Evolutionary conservation across 2,797 vertebrate genomes (phyloP), one percentile per base, ranked within the genome.

Genomic region (Corythornis leucogaster): DNA sequence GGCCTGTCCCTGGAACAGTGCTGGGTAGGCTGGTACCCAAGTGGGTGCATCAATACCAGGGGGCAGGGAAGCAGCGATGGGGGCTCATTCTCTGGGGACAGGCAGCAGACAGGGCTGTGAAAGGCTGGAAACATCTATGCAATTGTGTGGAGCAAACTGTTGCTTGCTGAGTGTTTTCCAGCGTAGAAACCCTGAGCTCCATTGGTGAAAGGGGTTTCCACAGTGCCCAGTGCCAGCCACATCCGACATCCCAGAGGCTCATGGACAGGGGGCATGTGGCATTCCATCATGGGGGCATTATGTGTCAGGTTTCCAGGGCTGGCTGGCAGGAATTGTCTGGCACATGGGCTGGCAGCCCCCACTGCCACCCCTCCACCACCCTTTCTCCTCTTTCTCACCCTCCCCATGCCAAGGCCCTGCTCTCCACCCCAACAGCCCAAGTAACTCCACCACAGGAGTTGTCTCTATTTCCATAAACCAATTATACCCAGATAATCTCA

Each of bases 401-500:
- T 2, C 9, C 6, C 25, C 19, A 9, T 19, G 25, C 63, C 79
- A 26, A 64, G 38, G 75, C 45, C 61, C 42, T 1, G 0, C 35
- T 38, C 30, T 18, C 51, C 2, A 1, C 53, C 57, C 84, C 8
- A 0, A 8, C 53, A 77, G 81, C 70, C 78, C 8, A 15, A 75
- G 61, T 50, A 74, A 73, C 68, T 80, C 58, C 74, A 16, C 38
- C 0, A 3, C 55, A 40, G 79, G 86, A 95, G 35, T 70, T 79
- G 84, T 84, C 74, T 84, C 81, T 82, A 97, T 97, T 97, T 97
- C 96, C 97, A 97, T 97, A 98, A 97, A 98, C 96, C 96, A 97
- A 97, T 97, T 98, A 97, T 82, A 85, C 42, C 61, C 63, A 82
- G 92, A 96, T 95, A 82, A 97, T 96, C 97, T 95, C 87, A 4